Evolutionary conservation across 2,888 invertebrate species (phyloP), one percentile per base, ranked within the genome.

Genomic region (Eumacrocentrus americanus): DNA sequence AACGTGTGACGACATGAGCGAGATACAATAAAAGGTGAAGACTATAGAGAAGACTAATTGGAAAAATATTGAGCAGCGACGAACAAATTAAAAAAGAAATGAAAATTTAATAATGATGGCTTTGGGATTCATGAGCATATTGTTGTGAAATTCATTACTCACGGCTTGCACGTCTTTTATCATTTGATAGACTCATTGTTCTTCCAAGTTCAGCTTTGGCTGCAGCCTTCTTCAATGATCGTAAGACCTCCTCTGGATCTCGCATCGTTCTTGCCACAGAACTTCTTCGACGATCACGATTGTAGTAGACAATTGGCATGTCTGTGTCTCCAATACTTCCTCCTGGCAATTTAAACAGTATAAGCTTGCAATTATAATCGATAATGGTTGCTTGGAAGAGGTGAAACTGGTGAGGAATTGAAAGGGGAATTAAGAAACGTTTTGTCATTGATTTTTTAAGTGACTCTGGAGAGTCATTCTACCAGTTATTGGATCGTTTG

Each of bases 161-260:
- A 90, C 90, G 89, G 84, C 91, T 85, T 72, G 89, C 88, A 72
- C 81, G 79, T 61, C 80, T 76, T 64, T 82, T 81, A 48, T 82
- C 82, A 58, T 87, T 86, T 53, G 90, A 87, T 69, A 93, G 84
- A 75, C 92, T 93, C 86, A 92, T 90, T 56, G 92, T 91, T 60
- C 92, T 86, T 56, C 91, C 91, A 44, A 92, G 84, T 78, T 93
- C 92, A 52, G 91, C 92, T 76, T 91, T 90, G 66, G 92, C 92
- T 60, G 90, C 89, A 5, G 63, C 63, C 47, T 64, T 60, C 75
- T 92, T 92, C 69, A 92, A 82, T 23, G 89, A 90, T 71, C 91
- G 90, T 66, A 93, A 81, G 71, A 93, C 91, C 81, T 93, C 92
- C 78, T 93, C 92, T 1, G 92, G 92, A 81, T 92, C 92, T 70